These are phyloP conservation scores for Tenodera sinensis DNA, from an alignment of 2,888 invertebrate genomes.

Conservation along the genomic window DNA sequence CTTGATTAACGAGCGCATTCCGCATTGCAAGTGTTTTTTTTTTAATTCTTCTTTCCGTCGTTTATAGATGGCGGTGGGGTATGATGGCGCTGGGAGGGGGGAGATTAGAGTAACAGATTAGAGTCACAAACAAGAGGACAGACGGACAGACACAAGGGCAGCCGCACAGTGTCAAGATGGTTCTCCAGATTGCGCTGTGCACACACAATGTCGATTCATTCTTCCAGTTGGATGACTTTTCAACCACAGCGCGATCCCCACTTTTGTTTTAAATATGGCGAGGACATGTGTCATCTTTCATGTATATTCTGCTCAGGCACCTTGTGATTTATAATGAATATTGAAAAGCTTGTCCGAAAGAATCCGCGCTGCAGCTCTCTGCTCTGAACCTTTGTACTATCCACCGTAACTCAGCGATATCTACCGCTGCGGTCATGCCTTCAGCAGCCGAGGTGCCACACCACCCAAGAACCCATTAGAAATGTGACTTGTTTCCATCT, in stretches of 20 bases:
- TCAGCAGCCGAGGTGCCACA: no score
- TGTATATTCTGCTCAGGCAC: not conserved
- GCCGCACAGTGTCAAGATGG: conserved; percentile 12
- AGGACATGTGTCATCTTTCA: not conserved
- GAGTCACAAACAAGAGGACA: not conserved
- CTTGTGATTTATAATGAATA: not conserved
- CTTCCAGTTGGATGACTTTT: not conserved
- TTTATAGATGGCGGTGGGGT: conserved; percentile 6
- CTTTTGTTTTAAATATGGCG: not conserved
- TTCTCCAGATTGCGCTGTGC: not conserved
- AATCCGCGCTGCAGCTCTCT: not conserved
- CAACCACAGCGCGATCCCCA: not conserved
- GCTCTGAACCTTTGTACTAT: not conserved
- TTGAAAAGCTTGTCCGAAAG: not conserved
- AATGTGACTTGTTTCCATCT: no score
- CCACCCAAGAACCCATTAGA: no score
- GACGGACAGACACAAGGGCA: not conserved
- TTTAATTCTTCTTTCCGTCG: not conserved
- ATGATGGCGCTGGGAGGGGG: not conserved
- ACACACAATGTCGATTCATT: not conserved
- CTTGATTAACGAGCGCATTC: conserved; percentile 15
- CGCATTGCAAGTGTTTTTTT: conserved; percentile 2
- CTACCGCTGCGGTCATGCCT: no score
- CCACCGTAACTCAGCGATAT: no score
- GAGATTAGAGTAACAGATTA: conserved; percentile 11